phyloP scores from a whole-genome alignment of 2,113 vertebrate species.

The Gymnocephalus cernua region DNA sequence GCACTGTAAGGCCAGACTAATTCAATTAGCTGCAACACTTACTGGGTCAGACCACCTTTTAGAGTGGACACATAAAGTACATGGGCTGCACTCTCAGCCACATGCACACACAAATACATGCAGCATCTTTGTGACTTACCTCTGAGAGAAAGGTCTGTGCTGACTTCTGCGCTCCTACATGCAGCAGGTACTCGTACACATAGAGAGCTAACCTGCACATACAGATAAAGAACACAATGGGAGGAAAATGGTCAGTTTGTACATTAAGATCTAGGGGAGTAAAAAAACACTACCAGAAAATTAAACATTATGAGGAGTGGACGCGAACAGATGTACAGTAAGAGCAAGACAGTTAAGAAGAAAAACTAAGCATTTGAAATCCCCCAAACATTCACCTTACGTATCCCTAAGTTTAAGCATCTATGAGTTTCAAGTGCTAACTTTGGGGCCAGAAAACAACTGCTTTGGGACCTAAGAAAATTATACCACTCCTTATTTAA shows the following conservation, averaged over 20 bases:
- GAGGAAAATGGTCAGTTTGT: slow-evolving; percentile 17
- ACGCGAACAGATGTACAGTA: neutral
- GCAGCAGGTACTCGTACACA: slow-evolving; percentile 98
- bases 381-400: neutral
- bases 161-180: slow-evolving; percentile 99
- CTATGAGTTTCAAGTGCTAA: slow-evolving; percentile 9
- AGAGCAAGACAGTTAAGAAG: neutral
- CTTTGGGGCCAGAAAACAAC: neutral
- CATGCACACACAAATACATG: slow-evolving; percentile 28
- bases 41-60: slow-evolving; percentile 38
- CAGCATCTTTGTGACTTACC: slow-evolving; percentile 84
- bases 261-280: neutral
- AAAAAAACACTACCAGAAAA: neutral
- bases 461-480: slow-evolving; percentile 7
- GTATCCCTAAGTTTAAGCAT: neutral
- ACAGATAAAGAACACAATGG: slow-evolving; percentile 42
- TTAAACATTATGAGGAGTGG: neutral
- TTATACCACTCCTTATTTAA: slow-evolving; percentile 11
- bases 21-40: slow-evolving; percentile 71
- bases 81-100: neutral
- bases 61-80: slow-evolving; percentile 49
- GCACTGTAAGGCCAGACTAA: slow-evolving; percentile 57
- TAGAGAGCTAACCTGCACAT: slow-evolving; percentile 95
- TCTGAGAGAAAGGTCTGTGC: slow-evolving; percentile 99
- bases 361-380: neutral